Conservation (phyloP, 2,797 vertebrate genomes). For the Pogoniulus pusillus region DNA sequence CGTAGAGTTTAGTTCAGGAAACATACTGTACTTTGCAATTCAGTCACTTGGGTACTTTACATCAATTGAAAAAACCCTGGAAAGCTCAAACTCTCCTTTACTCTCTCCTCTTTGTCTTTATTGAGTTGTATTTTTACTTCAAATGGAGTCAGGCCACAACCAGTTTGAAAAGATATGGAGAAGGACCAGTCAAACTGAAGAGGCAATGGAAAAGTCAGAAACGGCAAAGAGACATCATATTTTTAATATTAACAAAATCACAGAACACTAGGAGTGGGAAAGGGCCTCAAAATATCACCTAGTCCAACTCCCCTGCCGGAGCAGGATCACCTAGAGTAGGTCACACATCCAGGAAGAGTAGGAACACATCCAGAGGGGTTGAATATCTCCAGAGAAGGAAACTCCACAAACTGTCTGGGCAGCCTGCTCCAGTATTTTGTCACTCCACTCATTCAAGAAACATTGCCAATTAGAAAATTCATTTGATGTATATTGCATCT, state of each 20-base stretch:
- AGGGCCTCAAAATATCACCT: no score
- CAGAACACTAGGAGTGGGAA: no score
- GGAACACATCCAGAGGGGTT: no score
- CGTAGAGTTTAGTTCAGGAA: not conserved
- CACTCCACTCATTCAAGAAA: not conserved
- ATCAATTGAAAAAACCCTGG: constrained; percentile 9
- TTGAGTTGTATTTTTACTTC: not conserved
- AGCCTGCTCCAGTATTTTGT: no score
- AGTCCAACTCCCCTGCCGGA: no score
- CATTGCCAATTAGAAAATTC: not conserved
- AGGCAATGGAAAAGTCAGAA: not conserved
- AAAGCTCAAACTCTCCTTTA: not conserved
- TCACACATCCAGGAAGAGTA: no score
- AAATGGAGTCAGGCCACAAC: not conserved
- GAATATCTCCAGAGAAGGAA: no score
- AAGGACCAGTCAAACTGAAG: not conserved
- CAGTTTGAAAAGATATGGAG: not conserved
- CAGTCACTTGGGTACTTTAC: not conserved
- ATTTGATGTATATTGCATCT: not conserved
- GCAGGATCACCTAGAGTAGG: no score
- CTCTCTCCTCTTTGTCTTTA: not conserved
- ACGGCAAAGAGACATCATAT: not conserved
- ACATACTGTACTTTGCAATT: not conserved
- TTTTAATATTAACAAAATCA: not conserved
- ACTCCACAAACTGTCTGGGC: no score